Evolutionary conservation across 2,888 invertebrate genomes (phyloP).

Genomic region (Prosopocoilus inquinatus): DNA sequence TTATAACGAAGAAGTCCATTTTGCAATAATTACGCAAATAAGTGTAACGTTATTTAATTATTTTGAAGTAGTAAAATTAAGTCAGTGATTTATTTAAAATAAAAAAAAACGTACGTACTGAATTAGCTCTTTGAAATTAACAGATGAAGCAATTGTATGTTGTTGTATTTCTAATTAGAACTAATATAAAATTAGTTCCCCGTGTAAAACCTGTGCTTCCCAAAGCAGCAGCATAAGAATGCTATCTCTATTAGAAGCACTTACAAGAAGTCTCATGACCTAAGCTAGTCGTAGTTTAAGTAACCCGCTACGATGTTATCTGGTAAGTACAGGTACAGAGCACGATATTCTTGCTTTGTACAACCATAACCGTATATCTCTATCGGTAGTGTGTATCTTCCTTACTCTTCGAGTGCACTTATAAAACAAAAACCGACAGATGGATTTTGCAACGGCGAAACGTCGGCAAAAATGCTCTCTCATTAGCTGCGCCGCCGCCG

Average conservation of each 20-base stretch:
- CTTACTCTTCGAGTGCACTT: slow-evolving; percentile 18
- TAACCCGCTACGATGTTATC: slow-evolving; percentile 35
- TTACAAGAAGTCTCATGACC: slow-evolving; percentile 34
- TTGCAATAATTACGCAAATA: too few relatives aligned
- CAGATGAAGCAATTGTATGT: neutral
- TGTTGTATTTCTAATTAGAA: neutral
- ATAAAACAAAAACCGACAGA: neutral
- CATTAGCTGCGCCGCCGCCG: neutral
- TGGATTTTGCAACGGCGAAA: neutral
- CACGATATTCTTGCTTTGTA: slow-evolving; percentile 35
- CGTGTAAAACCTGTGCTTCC: slow-evolving; percentile 24
- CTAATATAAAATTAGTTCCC: slow-evolving; percentile 3
- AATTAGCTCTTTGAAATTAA: too few relatives aligned
- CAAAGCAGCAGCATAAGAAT: slow-evolving; percentile 24
- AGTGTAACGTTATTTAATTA: too few relatives aligned
- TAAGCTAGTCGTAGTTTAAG: slow-evolving; percentile 33
- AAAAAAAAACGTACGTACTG: too few relatives aligned
- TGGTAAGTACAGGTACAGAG: slow-evolving; percentile 32
- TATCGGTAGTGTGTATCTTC: slow-evolving; percentile 26
- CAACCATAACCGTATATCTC: slow-evolving; percentile 35
- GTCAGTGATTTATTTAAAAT: too few relatives aligned
- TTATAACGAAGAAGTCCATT: too few relatives aligned
- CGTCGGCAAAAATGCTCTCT: neutral
- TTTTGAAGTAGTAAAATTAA: too few relatives aligned
- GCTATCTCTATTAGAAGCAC: slow-evolving; percentile 32